Evolutionary conservation across 92 coral and sea anemone genomes (phyloP), one percentile per base, ranked within the genome.

Genomic region (Umimayanthus kanabou): DNA sequence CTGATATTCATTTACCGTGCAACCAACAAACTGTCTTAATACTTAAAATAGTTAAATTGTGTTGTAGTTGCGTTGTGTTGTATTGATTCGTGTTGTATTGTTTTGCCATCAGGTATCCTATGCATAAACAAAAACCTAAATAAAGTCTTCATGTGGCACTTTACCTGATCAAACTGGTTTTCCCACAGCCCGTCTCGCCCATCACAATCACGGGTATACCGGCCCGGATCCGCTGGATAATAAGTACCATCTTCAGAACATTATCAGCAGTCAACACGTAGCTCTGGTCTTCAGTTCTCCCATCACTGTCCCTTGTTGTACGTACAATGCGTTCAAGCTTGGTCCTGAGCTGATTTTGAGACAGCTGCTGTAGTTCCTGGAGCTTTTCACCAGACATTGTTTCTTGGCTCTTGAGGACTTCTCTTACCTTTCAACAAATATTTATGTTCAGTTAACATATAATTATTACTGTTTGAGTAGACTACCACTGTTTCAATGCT

Each of bases 181-280:
- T 94, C 3, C 98, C 98, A 71, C 98, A 94, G 75, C 98, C 98
- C 29, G 98, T 94, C 89, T 94, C 98, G 16, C 98, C 98, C 98
- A 94, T 94, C n/a, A 94, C 92, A 53, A 94, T 93, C 37, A 94
- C 95, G 7, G 98, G 98, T 74, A 93, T 92, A 85, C 90, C 89
- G 33, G 95, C 98, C 79, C 95, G 88, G 53, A 94, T 88, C 11
- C 98, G 91, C 28, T 91, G 98, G 75, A 94, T 88, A 25, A 94
- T 92, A 73, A 94, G 91, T 7, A 90, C 92, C 98, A 94, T 94
- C 89, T 94, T 94, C 76, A 94, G 81, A 75, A 93, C 89, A 80
- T 94, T 94, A 77, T 94, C 98, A 20, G 98, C 95, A 14, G 98
- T 94, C 83, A 94, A 88, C 20, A 91, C 98, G 85, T 94, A 94